Base-by-base conservation (phyloP, 2,888 invertebrate species). In the Tinea trinotella region DNA sequence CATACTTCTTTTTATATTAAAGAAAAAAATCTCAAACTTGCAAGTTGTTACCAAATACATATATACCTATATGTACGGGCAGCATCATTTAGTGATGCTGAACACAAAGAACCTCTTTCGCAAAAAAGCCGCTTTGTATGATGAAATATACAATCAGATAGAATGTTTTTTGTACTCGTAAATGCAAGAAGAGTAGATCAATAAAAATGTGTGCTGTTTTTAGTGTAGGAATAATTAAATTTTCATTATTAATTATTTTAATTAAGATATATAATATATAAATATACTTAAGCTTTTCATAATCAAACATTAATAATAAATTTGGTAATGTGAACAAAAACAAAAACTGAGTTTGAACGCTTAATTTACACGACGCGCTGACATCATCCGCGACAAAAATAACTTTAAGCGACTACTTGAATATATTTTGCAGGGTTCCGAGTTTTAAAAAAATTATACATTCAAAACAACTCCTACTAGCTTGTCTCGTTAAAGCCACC, bases 321-420 rank as follows among this genome's bases (percentile, higher is more conserved):
- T 12, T 7, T 40, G 40, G 2, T 40, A 40, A 40, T 40, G 7
- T 40, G 40, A n/a, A 40, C 30, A 46, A 46, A 46, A 46, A 46
- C 46, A 46, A 19, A 9, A 46, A 19, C 46, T 57, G 19, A 58
- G 58, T 58, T 56, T 50, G 24, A 34, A 52, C 58, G 62, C 66
- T 63, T 62, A 60, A 18, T 54, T 22, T 54, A 58, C 62, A 62
- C 59, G 54, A 59, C 58, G 54, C 58, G 61, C 53, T 59, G 57
- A 62, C 64, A 63, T 64, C 54, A 64, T 60, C 61, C 57, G 61
- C 54, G 59, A 58, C 63, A 48, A 64, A 71, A 71, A 70, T 68
- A 70, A 64, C 66, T 68, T 65, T 64, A 63, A 66, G 62, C 62
- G 58, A 65, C 64, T 64, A 60, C 61, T 15, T 46, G 19, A 46